Base-by-base conservation (phyloP, 2,113 vertebrate species). In the Caloenas nicobarica region DNA sequence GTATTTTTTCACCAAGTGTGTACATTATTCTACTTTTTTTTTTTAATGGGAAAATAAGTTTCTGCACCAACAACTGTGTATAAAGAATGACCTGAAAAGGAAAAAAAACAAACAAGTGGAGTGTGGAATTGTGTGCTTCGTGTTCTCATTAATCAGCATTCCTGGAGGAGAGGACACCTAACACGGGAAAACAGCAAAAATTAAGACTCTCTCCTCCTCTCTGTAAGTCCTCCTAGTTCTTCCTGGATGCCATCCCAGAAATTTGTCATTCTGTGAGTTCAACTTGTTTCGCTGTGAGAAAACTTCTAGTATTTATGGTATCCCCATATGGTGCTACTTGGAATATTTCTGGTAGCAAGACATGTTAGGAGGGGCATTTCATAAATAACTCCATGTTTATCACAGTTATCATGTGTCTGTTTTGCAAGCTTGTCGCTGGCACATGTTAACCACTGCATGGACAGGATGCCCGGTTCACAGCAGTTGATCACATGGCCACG, bases 381-480 rank as follows among this genome's bases (percentile, higher is more conserved):
- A 96, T 92, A 96, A 96, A 97, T 96, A 95, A 96, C 94, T 96
- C 69, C 51, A 42, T 95, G 93, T 93, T 96, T 96, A 96, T 96
- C 83, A 92, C 95, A 96, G 95, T 93, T 96, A 95, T 82, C 95
- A 69, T 92, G 86, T 85, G 83, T 94, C 93, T 91, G 83, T 93
- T 97, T 94, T 91, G 94, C 65, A 92, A 94, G 95, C 77, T 72
- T 92, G 83, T 77, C 26, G 14, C 77, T 92, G 86, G 91, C 73
- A 89, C 93, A 87, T 48, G 66, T 93, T 93, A 96, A 94, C 89
- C 89, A 92, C 89, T 96, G 94, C 84, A 91, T 10, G 91, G 83
- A 92, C 91, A 92, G 69, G 65, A 84, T 46, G 84, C 69, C 69
- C 21, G 19, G 31, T 79, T 89, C 79, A 40, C 77, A 95, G 83